These are phyloP conservation scores for Lacerta agilis DNA, from an alignment of 2,797 vertebrate genomes.

Conservation along the genomic window DNA sequence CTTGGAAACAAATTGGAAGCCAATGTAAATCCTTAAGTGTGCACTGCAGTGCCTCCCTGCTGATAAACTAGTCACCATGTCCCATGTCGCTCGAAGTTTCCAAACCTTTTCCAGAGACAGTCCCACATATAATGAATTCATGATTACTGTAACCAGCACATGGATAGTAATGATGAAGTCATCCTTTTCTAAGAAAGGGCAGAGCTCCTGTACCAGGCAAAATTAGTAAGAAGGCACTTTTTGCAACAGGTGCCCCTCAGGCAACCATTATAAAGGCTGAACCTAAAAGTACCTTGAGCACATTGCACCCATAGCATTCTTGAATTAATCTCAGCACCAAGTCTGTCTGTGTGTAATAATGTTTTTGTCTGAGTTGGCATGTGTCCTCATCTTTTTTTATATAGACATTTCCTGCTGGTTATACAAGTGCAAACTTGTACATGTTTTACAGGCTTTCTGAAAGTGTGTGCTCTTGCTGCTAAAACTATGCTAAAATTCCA, in stretches of 20 bases:
- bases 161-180: neutral
- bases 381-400: neutral
- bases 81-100: neutral
- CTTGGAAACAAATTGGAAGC: neutral
- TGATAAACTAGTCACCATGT: neutral
- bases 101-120: neutral
- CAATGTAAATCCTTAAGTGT: neutral
- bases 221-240: neutral
- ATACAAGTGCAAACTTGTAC: neutral
- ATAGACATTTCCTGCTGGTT: neutral
- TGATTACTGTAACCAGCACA: neutral
- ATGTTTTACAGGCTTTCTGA: neutral
- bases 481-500: neutral
- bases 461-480: neutral
- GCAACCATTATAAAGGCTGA: neutral
- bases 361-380: neutral
- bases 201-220: neutral
- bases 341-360: neutral
- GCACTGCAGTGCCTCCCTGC: neutral
- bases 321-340: neutral
- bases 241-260: neutral
- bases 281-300: neutral
- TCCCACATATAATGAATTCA: neutral
- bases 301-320: neutral
- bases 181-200: neutral